phyloP scores from a whole-genome alignment of 1,140 invertebrate species.

The Elymnias hypermnestra region DNA sequence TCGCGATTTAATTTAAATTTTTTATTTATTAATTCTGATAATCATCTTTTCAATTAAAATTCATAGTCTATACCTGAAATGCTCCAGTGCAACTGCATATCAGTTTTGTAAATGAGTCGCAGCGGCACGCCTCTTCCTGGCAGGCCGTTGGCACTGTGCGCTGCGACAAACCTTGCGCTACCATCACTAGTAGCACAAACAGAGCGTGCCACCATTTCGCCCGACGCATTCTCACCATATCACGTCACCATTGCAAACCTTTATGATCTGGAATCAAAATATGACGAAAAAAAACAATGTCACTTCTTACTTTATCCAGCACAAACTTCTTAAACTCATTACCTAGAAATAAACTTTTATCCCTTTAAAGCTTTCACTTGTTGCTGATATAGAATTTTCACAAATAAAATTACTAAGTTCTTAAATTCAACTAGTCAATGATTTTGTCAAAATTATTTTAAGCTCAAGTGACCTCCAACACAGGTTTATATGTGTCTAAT shows the following conservation, averaged over 20 bases:
- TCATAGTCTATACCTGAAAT: constrained; percentile 58
- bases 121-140: constrained; percentile 76
- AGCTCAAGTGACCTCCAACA: no score
- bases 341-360: no score
- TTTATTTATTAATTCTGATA: no score
- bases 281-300: neutral
- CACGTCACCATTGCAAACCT: constrained; percentile 58
- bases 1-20: no score
- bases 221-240: constrained; percentile 47
- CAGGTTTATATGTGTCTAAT: no score
- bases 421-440: no score
- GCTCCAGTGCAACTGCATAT: constrained; percentile 76
- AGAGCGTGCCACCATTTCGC: constrained; percentile 45
- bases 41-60: neutral
- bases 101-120: constrained; percentile 76
- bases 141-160: constrained; percentile 67
- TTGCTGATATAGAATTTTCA: no score
- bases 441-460: no score
- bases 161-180: constrained; percentile 34
- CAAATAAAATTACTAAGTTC: no score
- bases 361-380: no score
- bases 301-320: no score
- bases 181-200: constrained; percentile 33
- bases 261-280: constrained; percentile 5
- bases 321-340: no score